Evolutionary conservation across 2,888 invertebrate genomes (phyloP), one percentile per base, ranked within the genome.

Genomic region (Buathra laborator): DNA sequence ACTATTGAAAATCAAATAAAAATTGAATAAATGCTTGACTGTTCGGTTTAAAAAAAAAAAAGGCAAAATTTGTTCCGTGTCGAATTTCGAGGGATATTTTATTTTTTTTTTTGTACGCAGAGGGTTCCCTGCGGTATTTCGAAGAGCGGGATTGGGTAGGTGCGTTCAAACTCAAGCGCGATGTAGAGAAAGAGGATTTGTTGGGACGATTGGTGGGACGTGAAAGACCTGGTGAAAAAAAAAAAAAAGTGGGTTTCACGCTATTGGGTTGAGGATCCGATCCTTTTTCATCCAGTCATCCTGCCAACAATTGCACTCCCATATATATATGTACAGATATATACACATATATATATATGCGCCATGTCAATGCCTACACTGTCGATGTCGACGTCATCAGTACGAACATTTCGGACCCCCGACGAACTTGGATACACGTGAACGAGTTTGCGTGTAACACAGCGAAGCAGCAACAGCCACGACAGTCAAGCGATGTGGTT

Each of bases 371-470:
- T 71, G 56, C 56, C 43, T 7, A 7, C 19, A 43, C 19, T 16
- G 19, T 59, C 44, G 79, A 44, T 66, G 51, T 48, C 79, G 59
- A 70, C 79, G 29, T 79, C 79, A 71, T 19, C 51, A 37, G 79
- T 51, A 51, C 71, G 64, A 79, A 72, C 79, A 43, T 62, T 79
- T 64, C 71, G 16, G 72, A 64, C 53, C 29, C 68, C 68, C 14
- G 24, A 67, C 43, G 43, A 76, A 67, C 37, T 46, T 32, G 19
- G 72, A 79, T 75, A 44, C 68, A 83, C 79, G 75, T 79, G 75
- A 83, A 83, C 83, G 79, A 83, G 79, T 80, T 80, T 56, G 70
- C 64, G 70, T 80, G 79, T 70, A 75, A 75, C 78, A 78, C 64
- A 53, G 56, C 64, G 70, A 24, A 70, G 66, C 43, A 62, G 59